A percentile compares a stretch with the other conserved stretches of the same genome.
Conservation (phyloP, 1,140 invertebrate species). For the Lepidurus packardi region DNA sequence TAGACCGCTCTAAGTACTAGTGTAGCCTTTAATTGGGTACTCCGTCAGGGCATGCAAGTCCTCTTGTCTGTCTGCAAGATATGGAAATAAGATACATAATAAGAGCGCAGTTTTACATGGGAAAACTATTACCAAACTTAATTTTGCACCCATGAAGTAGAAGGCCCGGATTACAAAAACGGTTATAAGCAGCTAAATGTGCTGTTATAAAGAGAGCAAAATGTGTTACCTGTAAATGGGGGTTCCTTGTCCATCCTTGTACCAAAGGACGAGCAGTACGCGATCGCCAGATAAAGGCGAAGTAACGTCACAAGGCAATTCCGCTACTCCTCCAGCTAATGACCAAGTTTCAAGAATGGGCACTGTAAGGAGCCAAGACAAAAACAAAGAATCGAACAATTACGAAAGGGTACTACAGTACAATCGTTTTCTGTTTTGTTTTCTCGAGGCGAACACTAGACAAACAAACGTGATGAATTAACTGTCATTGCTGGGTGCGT, state of each 20-base stretch:
- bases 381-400: not conserved
- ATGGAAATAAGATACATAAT: too few species aligned
- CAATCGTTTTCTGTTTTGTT: not conserved
- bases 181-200: not conserved
- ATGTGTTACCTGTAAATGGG: slow-evolving; percentile 71
- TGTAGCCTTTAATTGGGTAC: too few species aligned
- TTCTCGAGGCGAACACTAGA: not conserved
- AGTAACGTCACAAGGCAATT: slow-evolving; percentile 72
- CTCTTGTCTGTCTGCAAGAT: too few species aligned
- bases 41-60: too few species aligned
- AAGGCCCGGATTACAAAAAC: not conserved
- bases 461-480: not conserved
- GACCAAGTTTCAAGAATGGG: slow-evolving; percentile 60
- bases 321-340: slow-evolving; percentile 64
- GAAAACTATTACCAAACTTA: too few species aligned
- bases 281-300: slow-evolving; percentile 67
- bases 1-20: too few species aligned
- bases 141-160: too few species aligned
- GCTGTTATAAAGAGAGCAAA: too few species aligned
- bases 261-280: slow-evolving; percentile 77
- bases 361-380: slow-evolving; percentile 47
- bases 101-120: too few species aligned
- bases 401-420: not conserved
- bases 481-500: not conserved
- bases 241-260: slow-evolving; percentile 63